These are phyloP conservation scores for Eilema depressum DNA, from an alignment of 2,888 invertebrate species.

Conservation along the genomic window DNA sequence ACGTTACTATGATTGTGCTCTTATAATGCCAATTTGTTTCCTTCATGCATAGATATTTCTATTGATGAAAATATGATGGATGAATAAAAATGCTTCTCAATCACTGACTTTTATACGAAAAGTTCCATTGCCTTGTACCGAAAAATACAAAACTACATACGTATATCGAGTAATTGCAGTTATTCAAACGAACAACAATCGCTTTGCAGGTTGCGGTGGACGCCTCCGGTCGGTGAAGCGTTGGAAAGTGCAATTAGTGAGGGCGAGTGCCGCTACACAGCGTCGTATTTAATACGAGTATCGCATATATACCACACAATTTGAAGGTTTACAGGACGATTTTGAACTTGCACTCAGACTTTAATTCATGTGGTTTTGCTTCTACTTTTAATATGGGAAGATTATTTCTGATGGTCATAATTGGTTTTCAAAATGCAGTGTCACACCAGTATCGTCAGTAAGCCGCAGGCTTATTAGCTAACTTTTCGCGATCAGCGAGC, in stretches of 20 bases:
- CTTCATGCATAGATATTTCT: too few relatives aligned
- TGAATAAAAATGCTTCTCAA: too few relatives aligned
- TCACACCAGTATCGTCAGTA: background rate
- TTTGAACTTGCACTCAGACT: background rate
- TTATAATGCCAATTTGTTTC: too few relatives aligned
- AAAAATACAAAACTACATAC: too few relatives aligned
- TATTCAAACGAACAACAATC: constrained; percentile 37
- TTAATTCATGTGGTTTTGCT: background rate
- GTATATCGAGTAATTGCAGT: constrained; percentile 14
- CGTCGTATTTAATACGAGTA: background rate
- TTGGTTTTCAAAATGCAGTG: background rate
- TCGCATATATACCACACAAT: background rate
- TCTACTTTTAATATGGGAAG: background rate
- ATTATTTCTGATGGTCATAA: too few relatives aligned
- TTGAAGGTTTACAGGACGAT: background rate
- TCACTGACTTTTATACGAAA: too few relatives aligned
- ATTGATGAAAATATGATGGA: too few relatives aligned
- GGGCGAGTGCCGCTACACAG: background rate
- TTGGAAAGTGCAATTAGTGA: constrained; percentile 47
- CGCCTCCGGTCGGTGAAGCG: constrained; percentile 10
- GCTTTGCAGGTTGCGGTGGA: constrained; percentile 27
- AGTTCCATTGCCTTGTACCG: too few relatives aligned
- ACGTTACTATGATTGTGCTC: too few relatives aligned
- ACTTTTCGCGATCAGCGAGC: too few relatives aligned
- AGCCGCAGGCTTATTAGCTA: too few relatives aligned